Percentiles rank a stretch among this genome's conserved stretches.
Evolutionary conservation across 1,140 invertebrate species (phyloP).

Genomic region (Drosophila sp.): DNA sequence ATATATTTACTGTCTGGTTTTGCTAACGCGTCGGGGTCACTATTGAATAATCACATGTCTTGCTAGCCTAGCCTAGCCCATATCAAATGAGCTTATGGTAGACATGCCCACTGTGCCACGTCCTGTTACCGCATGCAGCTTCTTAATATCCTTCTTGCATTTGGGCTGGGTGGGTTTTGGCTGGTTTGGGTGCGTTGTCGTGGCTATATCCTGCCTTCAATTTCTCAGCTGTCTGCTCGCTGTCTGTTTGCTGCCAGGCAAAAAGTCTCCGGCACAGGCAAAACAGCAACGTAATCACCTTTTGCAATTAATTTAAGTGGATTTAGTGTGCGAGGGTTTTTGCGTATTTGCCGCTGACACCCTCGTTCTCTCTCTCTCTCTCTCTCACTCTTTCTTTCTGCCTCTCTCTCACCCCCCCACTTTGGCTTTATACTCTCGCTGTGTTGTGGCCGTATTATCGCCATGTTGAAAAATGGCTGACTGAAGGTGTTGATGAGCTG

Average conservation of each 20-base stretch:
- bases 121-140: slow-evolving; percentile 56
- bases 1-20: background rate
- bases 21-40: background rate
- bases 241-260: slow-evolving; percentile 66
- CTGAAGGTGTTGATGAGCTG: slow-evolving; percentile 79
- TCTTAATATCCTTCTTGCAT: slow-evolving; percentile 64
- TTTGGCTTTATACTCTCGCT: background rate
- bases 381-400: background rate
- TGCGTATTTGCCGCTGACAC: slow-evolving; percentile 63
- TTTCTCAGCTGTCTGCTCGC: slow-evolving; percentile 74
- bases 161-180: too few species aligned
- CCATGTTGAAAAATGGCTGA: slow-evolving; percentile 69
- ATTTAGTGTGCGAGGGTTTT: slow-evolving; percentile 78
- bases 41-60: background rate
- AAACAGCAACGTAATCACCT: slow-evolving; percentile 82
- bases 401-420: background rate
- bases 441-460: slow-evolving; percentile 47
- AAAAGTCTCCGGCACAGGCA: slow-evolving; percentile 61
- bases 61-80: background rate
- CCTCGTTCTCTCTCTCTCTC: background rate
- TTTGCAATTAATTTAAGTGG: slow-evolving; percentile 83
- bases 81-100: background rate
- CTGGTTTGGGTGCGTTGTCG: background rate
- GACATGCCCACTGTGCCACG: background rate
- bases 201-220: slow-evolving; percentile 46